Base-by-base conservation (phyloP, 1,140 invertebrate genomes). In the Pinna nobilis region DNA sequence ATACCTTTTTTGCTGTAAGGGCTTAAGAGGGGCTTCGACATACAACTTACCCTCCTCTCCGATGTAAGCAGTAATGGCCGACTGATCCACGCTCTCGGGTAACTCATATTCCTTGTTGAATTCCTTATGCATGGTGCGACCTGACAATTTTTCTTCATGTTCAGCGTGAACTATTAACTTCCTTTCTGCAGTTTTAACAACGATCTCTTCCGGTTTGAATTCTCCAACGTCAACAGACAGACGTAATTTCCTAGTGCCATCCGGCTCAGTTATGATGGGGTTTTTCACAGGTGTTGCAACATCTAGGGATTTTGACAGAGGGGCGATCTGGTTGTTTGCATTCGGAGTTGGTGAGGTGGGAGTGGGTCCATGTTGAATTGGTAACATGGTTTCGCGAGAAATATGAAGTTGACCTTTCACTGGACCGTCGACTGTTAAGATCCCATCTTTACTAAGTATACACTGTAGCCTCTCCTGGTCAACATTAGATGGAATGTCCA, bases 81-180 rank as follows among this genome's bases (percentile, higher is more conserved):
- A 75, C 63, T 88, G 86, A 69, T 89, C 87, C 28, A 89, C 87
- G 53, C 78, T 82, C 30, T 87, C 86, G 0, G 88, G 88, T 44
- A 89, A 74, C 66, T 88, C 87, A 69, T 88, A 88, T 68, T 88
- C 84, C 66, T 88, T 88, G 66, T 86, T 88, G 70, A 89, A 88
- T 74, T 88, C 87, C 53, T 86, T 87, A 71, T 87, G 86, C 50
- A 87, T 78, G 11, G 86, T 88, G 53, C 86, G 70, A 9, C 85
- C 85, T 2, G 79, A 80, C 32, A 78, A 79, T 60, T 86, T 85
- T 70, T 88, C 87, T 51, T 88, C 86, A 73, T 88, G 87, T 74
- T 83, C 80, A 6, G 87, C 87, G 33, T 85, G 81, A 13, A 89
- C 86, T 28, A 88, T 82, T 39, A 89, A 64, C 69, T 87, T 88